Percentiles rank a stretch among this genome's conserved stretches.
Conservation (phyloP, 2,888 invertebrate genomes). For the Megastigmus dorsalis region DNA sequence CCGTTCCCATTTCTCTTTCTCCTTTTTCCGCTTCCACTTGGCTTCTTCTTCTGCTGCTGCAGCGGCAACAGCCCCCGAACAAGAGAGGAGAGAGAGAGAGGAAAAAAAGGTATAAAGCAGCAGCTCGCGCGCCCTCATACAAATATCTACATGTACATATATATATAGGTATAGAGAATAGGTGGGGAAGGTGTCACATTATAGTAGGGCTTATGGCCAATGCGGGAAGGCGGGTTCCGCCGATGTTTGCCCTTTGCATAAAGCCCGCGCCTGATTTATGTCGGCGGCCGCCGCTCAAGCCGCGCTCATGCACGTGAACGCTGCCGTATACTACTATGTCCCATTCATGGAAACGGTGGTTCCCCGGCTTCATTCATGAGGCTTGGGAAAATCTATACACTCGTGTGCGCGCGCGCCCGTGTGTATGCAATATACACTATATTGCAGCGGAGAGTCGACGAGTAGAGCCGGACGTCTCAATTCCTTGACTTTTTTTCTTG, state of each 20-base stretch:
- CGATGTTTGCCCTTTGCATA: constrained; percentile 69
- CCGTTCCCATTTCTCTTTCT: background rate
- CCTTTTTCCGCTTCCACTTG: constrained; percentile 39
- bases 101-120: background rate
- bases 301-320: background rate
- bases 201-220: constrained; percentile 65
- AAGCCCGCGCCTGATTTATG: constrained; percentile 69
- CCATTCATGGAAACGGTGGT: background rate
- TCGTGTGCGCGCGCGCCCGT: background rate
- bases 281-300: constrained; percentile 53
- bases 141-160: background rate
- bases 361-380: background rate
- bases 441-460: background rate
- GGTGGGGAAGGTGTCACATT: constrained; percentile 47
- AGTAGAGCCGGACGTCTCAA: constrained; percentile 33
- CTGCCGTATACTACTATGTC: too few relatives aligned
- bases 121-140: background rate
- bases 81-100: too few relatives aligned
- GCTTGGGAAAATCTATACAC: background rate
- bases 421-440: background rate
- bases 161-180: background rate
- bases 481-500: constrained; percentile 16
- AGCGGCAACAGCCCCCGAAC: too few relatives aligned
- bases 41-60: constrained; percentile 43
- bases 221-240: constrained; percentile 67